A percentile compares a stretch with the other conserved stretches of the same genome.
phyloP scores from a whole-genome alignment of 2,797 vertebrate species.

The Onychomys torridus region DNA sequence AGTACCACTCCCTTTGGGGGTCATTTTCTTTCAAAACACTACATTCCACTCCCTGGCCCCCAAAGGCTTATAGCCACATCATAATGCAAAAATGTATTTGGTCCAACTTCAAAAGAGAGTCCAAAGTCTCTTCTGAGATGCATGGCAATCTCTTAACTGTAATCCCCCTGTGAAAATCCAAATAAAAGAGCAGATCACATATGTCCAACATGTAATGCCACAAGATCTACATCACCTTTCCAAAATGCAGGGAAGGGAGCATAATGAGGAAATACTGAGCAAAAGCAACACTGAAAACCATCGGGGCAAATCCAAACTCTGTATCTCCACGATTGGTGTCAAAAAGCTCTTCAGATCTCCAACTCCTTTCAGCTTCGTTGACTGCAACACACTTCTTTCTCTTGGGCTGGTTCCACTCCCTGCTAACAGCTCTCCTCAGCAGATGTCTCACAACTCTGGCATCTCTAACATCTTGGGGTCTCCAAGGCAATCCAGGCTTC shows the following conservation, averaged over 20 bases:
- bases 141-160: too few relatives aligned
- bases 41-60: not conserved
- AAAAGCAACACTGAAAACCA: not conserved
- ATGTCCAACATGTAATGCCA: too few relatives aligned
- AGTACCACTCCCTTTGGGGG: not conserved
- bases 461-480: not conserved
- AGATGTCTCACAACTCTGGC: not conserved
- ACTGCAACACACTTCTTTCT: not conserved
- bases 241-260: not conserved
- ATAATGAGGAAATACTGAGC: not conserved
- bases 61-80: not conserved
- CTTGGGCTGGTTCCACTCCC: not conserved
- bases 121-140: too few relatives aligned
- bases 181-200: too few relatives aligned
- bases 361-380: not conserved
- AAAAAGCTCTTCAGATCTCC: not conserved
- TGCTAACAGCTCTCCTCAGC: not conserved
- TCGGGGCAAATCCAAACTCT: not conserved
- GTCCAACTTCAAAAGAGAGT: too few relatives aligned
- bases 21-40: not conserved
- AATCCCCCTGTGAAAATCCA: too few relatives aligned
- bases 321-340: not conserved
- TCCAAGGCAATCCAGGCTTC: not conserved
- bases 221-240: not conserved
- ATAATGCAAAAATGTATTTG: too few relatives aligned